Evolutionary conservation across 1,140 invertebrate genomes (phyloP).

Genomic region (Ptiloglossa arizonensis): DNA sequence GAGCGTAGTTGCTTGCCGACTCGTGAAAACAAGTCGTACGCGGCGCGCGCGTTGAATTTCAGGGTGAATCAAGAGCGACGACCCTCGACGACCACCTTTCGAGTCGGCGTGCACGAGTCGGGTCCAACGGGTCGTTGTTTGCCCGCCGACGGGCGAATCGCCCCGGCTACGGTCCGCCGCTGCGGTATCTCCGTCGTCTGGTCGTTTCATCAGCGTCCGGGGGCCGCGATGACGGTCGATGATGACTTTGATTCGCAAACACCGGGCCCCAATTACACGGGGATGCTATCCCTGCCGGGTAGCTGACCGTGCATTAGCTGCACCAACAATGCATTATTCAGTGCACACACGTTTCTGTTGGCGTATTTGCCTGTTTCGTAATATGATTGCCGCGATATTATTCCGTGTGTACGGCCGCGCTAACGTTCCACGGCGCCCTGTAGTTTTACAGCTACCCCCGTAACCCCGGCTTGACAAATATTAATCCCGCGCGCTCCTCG

Average conservation of each 20-base stretch:
- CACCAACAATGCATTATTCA: conserved; percentile 82
- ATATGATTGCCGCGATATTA: conserved; percentile 80
- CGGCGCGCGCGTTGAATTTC: conserved; percentile 32
- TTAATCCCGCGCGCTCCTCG: conserved; percentile 48
- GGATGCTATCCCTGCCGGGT: conserved; percentile 61
- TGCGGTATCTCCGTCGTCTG: conserved; percentile 66
- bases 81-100: conserved; percentile 56
- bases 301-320: conserved; percentile 81
- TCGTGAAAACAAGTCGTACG: conserved; percentile 27
- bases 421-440: conserved; percentile 26
- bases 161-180: neutral
- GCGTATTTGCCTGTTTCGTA: conserved; percentile 79
- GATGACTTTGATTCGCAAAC: conserved; percentile 82
- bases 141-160: conserved; percentile 46
- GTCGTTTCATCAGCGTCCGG: conserved; percentile 66
- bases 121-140: conserved; percentile 27
- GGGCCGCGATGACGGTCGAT: conserved; percentile 73
- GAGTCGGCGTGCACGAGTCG: conserved; percentile 22
- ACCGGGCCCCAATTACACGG: conserved; percentile 80
- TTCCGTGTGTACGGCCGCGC: conserved; percentile 65
- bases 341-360: conserved; percentile 77
- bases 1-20: neutral
- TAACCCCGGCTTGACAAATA: conserved; percentile 50
- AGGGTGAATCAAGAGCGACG: conserved; percentile 38
- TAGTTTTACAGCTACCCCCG: conserved; percentile 59